Conservation (phyloP, 2,113 vertebrate genomes). For the Archocentrus centrarchus region DNA sequence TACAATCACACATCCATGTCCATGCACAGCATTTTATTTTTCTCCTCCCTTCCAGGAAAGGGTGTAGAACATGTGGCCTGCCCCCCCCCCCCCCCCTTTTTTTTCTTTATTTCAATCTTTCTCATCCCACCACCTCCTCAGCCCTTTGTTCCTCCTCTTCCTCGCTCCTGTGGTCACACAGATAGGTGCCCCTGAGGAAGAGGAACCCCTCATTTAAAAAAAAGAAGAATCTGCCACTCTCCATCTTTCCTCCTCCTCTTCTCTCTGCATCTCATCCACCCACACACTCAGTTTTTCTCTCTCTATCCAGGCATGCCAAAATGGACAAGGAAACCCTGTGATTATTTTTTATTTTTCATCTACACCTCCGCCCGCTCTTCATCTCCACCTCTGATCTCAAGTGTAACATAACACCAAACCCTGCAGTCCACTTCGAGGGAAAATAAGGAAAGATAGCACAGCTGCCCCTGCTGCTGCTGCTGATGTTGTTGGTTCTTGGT, state of each 20-base stretch:
- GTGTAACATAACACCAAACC: not conserved
- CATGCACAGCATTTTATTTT: not conserved
- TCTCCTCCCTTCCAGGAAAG: conserved; percentile 32
- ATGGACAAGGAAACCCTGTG: conserved; percentile 26
- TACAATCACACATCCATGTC: conserved; percentile 8
- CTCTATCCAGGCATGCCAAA: conserved; percentile 20
- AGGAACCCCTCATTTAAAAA: not conserved
- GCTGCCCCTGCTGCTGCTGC: not conserved
- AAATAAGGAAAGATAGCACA: not conserved
- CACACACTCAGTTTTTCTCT: conserved; percentile 19
- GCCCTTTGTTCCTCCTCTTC: not conserved
- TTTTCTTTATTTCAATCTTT: not conserved
- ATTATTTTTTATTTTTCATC: not conserved
- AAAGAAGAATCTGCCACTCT: not conserved
- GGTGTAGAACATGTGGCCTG: conserved; percentile 40
- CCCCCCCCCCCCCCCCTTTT: not conserved
- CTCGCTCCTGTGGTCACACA: not conserved
- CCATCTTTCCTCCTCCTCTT: not conserved
- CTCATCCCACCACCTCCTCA: not conserved
- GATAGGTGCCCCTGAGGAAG: not conserved
- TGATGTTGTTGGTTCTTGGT: not conserved
- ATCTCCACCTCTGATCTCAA: conserved; percentile 2
- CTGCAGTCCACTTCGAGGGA: not conserved
- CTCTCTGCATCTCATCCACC: conserved; percentile 45
- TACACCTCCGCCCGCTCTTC: not conserved